Evolutionary conservation across 2,113 vertebrate species (phyloP), one percentile per base, ranked within the genome.

Genomic region (Tetraodon nigroviridis): DNA sequence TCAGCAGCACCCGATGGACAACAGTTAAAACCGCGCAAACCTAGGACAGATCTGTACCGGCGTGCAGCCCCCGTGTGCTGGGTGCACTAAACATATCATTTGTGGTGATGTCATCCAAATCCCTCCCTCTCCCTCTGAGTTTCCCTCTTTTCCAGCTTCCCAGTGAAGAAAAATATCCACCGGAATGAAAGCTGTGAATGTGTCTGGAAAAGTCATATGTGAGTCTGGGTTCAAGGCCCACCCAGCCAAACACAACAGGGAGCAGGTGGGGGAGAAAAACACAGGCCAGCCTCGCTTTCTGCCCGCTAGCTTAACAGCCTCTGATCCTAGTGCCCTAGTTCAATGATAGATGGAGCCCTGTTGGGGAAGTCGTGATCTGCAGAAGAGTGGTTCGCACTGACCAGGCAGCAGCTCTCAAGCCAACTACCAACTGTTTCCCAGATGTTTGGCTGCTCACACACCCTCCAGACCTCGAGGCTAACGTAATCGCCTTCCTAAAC

Each of bases 351-450:
- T 22, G 24, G 41, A 54, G 18, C 32, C 15, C 55, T 56, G 20
- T 40, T n/a, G 0, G 20, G 46, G 53, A 67, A 40, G 58, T 40
- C 11, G 2, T 37, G 16, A 46, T 51, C 50, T 51, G 19, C 17
- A 47, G 50, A 61, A 45, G 53, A 45, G 74, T 64, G 21, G 8
- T 48, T 22, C 27, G 17, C 20, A 4, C 55, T 60, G 42, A 61
- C 55, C 37, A 21, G 53, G 46, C 68, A 69, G 71, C 19, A 52
- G 52, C 64, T 48, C 12, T 73, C 44, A 51, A 37, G 63, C 50
- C 40, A 24, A 15, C 32, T 21, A 62, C 64, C 80, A 83, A 78
- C 78, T 86, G 87, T 78, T 86, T 74, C 41, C 80, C 87, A 89
- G 86, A 89, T 89, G 86, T 84, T 83, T 71, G 61, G 64, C 71